Base-by-base conservation (phyloP, 1,140 invertebrate species). In the Ips nitidus region DNA sequence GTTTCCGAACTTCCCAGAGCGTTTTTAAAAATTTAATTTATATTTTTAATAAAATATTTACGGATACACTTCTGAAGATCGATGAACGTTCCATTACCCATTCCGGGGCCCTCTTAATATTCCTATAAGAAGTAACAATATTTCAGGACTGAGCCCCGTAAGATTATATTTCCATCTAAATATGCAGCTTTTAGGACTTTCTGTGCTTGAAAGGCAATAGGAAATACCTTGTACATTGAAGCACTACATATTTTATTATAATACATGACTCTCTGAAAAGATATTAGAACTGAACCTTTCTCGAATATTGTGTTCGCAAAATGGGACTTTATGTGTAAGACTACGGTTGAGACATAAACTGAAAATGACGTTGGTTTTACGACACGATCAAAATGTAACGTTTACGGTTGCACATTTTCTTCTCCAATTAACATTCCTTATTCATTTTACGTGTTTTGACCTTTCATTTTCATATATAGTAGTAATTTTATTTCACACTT, bases 371-470 rank as follows among this genome's bases (percentile, higher is more conserved):
- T 43, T 38, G 52, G 52, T 64, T 64, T 61, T 64, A 64, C 62
- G 62, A 47, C n/a, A 64, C 62, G 52, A 64, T 64, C 52, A 64
- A 55, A 63, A 41, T 64, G 62, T 64, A 55, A 64, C 50, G 52
- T 56, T 64, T 64, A 64, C 62, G 62, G 52, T 55, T 62, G 62
- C 53, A 64, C 62, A 64, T 64, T 64, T 55, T 38, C 50, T 52
- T 64, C 62, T 42, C 52, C 62, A 64, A 64, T 64, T 64, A 64
- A 64, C 50, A 64, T 64, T 64, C 62, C 55, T 64, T 64, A 64
- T 64, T 55, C 62, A 64, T 64, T 64, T 64, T 56, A 64, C 40
- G 40, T 64, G 50, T 39, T 41, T 39, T 42, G 55, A 64, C 41
- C 42, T 43, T 64, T 64, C 53, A 41, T 56, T 8, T 22, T 52